phyloP scores from a whole-genome alignment of 2,113 vertebrate genomes.

The Tragulus kanchil region DNA sequence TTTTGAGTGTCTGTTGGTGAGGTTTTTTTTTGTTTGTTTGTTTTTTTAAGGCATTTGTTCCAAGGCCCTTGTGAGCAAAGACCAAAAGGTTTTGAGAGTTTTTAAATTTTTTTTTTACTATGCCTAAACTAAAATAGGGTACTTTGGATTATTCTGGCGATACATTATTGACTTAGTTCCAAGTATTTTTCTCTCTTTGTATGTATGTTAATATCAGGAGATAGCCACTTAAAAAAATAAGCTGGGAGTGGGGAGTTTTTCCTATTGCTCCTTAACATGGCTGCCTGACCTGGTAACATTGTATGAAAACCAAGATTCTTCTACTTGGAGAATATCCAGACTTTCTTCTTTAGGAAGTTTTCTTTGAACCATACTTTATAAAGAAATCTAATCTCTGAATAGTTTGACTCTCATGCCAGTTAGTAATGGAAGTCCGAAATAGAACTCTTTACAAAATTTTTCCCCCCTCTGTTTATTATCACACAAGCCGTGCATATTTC shows the following conservation, averaged over 20 bases:
- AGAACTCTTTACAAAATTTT: not conserved
- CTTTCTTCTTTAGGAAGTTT: not conserved
- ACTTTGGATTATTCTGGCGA: conserved; percentile 29
- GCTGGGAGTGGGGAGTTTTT: not conserved
- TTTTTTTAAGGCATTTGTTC: not conserved
- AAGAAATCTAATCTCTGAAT: not conserved
- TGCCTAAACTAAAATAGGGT: conserved; percentile 36
- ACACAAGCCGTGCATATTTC: not conserved
- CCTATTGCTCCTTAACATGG: not conserved
- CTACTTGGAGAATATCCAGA: not conserved
- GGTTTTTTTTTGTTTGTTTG: not conserved
- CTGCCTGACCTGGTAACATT: not conserved
- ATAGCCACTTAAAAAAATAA: not conserved
- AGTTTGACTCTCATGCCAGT: not conserved
- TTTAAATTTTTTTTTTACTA: not conserved
- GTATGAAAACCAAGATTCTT: not conserved
- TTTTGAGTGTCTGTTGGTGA: not conserved
- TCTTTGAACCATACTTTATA: not conserved
- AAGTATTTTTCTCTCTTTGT: conserved; percentile 14
- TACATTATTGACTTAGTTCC: not conserved
- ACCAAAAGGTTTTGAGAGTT: not conserved
- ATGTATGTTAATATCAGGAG: not conserved
- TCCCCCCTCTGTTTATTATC: not conserved
- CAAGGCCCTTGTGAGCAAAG: not conserved
- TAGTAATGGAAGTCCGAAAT: not conserved